These are phyloP conservation scores for Hesperophylax magnus DNA, from an alignment of 1,140 invertebrate species.

Conservation along the genomic window DNA sequence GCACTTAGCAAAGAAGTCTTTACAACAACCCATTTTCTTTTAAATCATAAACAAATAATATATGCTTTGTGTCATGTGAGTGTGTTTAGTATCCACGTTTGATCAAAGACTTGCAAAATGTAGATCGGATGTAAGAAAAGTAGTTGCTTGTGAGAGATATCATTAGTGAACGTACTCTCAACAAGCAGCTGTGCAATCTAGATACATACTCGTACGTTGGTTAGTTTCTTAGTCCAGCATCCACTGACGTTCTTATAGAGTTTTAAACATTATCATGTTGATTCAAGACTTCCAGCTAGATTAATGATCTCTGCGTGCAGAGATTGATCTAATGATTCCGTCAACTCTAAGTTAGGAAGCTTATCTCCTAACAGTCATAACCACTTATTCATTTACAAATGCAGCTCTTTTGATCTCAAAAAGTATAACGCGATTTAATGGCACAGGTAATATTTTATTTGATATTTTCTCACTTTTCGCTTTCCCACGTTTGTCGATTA, in stretches of 20 bases:
- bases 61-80: background rate
- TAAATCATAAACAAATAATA: background rate
- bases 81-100: background rate
- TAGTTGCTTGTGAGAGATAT: background rate
- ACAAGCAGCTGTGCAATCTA: constrained; percentile 1
- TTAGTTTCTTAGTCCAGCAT: background rate
- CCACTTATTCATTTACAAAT: no score
- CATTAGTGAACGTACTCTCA: background rate
- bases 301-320: constrained; percentile 4
- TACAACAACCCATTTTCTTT: background rate
- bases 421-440: no score
- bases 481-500: no score
- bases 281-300: background rate
- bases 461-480: no score
- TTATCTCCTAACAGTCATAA: background rate
- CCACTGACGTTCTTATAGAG: background rate
- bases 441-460: no score
- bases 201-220: background rate
- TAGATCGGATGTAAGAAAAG: constrained; percentile 34
- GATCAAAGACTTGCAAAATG: background rate
- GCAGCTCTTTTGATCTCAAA: no score
- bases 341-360: background rate
- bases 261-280: no score
- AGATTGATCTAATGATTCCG: constrained; percentile 7
- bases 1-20: constrained; percentile 1